A percentile compares a stretch with the other conserved stretches of the same genome.
These are phyloP conservation scores for Enteromius viviparus DNA, from an alignment of 2,797 vertebrate genomes.

Conservation along the genomic window DNA sequence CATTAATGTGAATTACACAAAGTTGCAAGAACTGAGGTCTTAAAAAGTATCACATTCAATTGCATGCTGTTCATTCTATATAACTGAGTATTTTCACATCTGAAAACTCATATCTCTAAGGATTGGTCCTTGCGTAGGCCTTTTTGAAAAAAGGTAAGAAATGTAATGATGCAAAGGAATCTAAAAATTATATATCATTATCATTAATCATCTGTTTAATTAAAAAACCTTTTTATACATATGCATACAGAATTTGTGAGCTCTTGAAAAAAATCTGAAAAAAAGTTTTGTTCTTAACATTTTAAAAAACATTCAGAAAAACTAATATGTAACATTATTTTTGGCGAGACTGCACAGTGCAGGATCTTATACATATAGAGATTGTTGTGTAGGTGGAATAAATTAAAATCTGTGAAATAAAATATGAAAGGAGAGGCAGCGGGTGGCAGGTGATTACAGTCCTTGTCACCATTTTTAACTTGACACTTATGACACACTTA, in stretches of 20 bases:
- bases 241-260: background rate
- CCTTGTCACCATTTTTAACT: conserved; percentile 34
- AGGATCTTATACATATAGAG: conserved; percentile 40
- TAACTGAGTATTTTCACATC: background rate
- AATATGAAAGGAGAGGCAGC: conserved; percentile 58
- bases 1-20: conserved; percentile 8
- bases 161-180: background rate
- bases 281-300: background rate
- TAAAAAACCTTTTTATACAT: background rate
- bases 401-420: conserved; percentile 45
- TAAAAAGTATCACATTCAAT: background rate
- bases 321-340: conserved; percentile 4
- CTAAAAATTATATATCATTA: background rate
- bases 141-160: background rate
- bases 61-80: background rate
- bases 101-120: background rate
- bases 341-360: conserved; percentile 32
- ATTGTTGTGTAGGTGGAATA: conserved; percentile 55
- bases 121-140: background rate
- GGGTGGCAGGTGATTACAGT: conserved; percentile 55
- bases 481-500: conserved; percentile 33
- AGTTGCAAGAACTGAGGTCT: background rate
- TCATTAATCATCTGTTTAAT: background rate
- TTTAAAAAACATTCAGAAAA: background rate
- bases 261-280: background rate